Evolutionary conservation across 2,888 invertebrate species (phyloP).

Genomic region (Globia sparganii): DNA sequence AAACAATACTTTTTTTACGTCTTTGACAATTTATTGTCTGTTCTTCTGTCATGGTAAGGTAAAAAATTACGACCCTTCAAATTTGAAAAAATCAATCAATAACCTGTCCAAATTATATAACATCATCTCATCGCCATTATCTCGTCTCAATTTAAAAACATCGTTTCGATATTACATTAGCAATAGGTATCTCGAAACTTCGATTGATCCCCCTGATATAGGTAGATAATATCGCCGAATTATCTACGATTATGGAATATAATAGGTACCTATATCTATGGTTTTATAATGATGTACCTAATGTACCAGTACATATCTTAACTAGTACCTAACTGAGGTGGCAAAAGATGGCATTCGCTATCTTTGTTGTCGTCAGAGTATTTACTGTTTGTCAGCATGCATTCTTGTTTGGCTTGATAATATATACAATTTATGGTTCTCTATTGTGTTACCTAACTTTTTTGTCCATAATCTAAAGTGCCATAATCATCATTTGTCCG

Average conservation of each 20-base stretch:
- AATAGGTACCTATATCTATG: not conserved
- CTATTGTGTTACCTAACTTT: too few species aligned
- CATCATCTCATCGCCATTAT: not conserved
- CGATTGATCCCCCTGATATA: conserved; percentile 23
- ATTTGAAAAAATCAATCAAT: too few species aligned
- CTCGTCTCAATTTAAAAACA: conserved; percentile 11
- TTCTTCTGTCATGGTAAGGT: not conserved
- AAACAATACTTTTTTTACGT: conserved; percentile 2
- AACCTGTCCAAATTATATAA: conserved; percentile 15
- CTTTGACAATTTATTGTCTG: not conserved
- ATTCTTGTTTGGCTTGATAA: too few species aligned
- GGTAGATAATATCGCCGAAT: conserved; percentile 25
- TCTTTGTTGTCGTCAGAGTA: not conserved
- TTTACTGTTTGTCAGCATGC: too few species aligned
- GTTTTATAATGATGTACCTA: conserved; percentile 4
- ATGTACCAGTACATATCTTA: conserved; percentile 12
- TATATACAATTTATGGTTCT: conserved; percentile 5
- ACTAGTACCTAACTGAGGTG: not conserved
- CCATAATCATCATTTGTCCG: too few species aligned
- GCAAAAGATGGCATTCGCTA: conserved; percentile 13
- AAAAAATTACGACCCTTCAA: not conserved
- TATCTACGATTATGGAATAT: conserved; percentile 29
- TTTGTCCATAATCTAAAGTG: too few species aligned
- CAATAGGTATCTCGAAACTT: conserved; percentile 19
- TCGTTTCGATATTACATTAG: conserved; percentile 4